These are phyloP conservation scores for Zaprionus tsacasi DNA, from an alignment of 1,140 invertebrate species.

Conservation along the genomic window DNA sequence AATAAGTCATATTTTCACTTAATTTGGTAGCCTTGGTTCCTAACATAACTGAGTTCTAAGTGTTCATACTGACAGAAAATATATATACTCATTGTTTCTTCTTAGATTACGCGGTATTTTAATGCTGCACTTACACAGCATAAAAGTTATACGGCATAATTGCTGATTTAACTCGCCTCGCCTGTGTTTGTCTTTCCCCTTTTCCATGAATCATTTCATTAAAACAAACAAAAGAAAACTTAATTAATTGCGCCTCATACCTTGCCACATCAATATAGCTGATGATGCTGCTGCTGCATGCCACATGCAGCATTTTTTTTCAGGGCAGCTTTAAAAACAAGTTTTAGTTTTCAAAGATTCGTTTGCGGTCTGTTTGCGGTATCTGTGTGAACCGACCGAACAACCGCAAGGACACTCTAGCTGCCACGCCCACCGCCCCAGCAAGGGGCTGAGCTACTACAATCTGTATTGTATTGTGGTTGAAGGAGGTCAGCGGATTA, in stretches of 20 bases:
- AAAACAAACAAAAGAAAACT: constrained; percentile 11
- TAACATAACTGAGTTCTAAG: too few relatives aligned
- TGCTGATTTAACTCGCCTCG: constrained; percentile 60
- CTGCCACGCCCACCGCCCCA: background rate
- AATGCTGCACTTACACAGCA: background rate
- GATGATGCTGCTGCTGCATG: constrained; percentile 12
- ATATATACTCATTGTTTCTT: too few relatives aligned
- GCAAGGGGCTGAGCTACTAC: background rate
- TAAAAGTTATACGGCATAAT: constrained; percentile 59
- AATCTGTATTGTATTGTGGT: background rate
- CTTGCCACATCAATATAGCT: background rate
- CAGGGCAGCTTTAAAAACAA: constrained; percentile 15
- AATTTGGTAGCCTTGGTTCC: too few relatives aligned
- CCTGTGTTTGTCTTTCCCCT: constrained; percentile 7
- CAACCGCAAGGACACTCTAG: constrained; percentile 23
- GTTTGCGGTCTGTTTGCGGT: constrained; percentile 34
- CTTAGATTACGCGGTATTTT: background rate
- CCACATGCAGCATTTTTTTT: background rate
- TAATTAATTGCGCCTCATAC: background rate
- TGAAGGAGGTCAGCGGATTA: constrained; percentile 15
- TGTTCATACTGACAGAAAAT: too few relatives aligned
- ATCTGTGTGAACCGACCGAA: background rate
- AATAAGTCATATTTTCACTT: too few relatives aligned
- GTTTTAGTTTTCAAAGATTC: constrained; percentile 12
- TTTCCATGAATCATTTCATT: background rate